A percentile compares a stretch with the other conserved stretches of the same genome.
phyloP scores from a whole-genome alignment of 2,888 invertebrate genomes.

The Cistogaster globosa region DNA sequence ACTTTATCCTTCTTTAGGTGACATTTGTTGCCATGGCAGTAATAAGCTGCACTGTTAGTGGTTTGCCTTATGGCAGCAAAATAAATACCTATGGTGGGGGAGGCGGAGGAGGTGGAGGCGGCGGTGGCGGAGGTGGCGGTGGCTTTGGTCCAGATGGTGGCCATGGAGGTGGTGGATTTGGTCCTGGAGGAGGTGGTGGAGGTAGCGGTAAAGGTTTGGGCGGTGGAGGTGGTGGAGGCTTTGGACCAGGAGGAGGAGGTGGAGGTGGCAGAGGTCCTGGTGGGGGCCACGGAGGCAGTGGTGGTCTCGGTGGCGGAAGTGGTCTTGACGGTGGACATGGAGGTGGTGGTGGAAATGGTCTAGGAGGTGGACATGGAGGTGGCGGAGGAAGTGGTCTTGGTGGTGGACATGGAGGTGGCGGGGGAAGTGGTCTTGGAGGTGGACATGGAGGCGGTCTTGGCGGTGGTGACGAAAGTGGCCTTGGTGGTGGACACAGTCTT shows the following conservation, averaged over 20 bases:
- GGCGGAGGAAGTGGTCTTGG: constrained; percentile 13
- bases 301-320: constrained; percentile 6
- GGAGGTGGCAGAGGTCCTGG: constrained; percentile 28
- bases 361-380: constrained; percentile 14
- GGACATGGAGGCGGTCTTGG: constrained; percentile 33
- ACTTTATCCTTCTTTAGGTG: constrained; percentile 24
- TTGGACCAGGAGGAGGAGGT: constrained; percentile 4
- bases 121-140: constrained; percentile 52
- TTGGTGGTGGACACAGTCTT: constrained; percentile 27
- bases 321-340: constrained; percentile 5
- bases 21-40: constrained; percentile 60
- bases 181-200: constrained; percentile 20
- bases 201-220: constrained; percentile 33
- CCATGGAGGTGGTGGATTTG: constrained; percentile 17
- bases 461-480: constrained; percentile 22
- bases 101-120: constrained; percentile 52
- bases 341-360: neutral
- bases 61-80: constrained; percentile 60
- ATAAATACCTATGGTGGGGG: constrained; percentile 50
- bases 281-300: constrained; percentile 13
- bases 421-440: neutral
- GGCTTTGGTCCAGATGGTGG: constrained; percentile 43
- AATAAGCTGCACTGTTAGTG: constrained; percentile 49
- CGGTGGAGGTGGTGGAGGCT: constrained; percentile 19
- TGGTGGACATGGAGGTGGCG: constrained; percentile 18